Percentiles rank a stretch among this genome's conserved stretches.
These are phyloP conservation scores for Arbacia lixula DNA, from an alignment of 53 echinoderm and acorn worm genomes.

Conservation along the genomic window DNA sequence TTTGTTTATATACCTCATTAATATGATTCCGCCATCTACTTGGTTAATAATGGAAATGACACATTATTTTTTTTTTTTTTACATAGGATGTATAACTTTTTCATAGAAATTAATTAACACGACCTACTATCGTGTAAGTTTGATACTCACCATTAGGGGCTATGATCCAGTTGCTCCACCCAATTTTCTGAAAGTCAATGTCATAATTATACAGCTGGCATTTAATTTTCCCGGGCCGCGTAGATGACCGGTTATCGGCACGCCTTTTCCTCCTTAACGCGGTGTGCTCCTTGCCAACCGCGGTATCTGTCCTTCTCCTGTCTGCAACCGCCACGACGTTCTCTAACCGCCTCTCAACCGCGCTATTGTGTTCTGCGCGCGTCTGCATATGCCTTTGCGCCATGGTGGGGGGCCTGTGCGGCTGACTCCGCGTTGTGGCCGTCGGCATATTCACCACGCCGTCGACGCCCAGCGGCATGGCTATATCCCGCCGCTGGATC, in stretches of 20 bases:
- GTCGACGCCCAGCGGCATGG: conserved; percentile 51
- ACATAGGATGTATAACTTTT: too few species aligned
- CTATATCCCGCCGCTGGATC: conserved; percentile 73
- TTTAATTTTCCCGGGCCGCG: conserved; percentile 61
- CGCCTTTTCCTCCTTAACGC: conserved; percentile 15
- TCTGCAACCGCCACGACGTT: conserved; percentile 10
- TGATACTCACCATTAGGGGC: conserved; percentile 87
- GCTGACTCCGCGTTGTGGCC: too few species aligned
- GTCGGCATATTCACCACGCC: conserved; percentile 36
- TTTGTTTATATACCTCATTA: too few species aligned
- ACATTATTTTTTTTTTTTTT: too few species aligned
- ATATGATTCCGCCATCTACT: too few species aligned
- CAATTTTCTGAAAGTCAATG: conserved; percentile 84
- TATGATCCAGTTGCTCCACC: conserved; percentile 92
- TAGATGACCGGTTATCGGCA: conserved; percentile 12
- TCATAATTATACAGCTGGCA: conserved; percentile 87
- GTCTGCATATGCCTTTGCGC: neutral
- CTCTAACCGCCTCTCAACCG: conserved; percentile 36
- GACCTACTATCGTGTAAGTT: neutral
- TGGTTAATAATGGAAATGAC: too few species aligned
- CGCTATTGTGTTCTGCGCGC: conserved; percentile 1
- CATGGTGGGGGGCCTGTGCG: neutral
- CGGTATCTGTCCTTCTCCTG: neutral
- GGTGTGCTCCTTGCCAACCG: conserved; percentile 5
- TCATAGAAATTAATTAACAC: too few species aligned